A percentile compares a stretch with the other conserved stretches of the same genome.
These are phyloP conservation scores for Brienomyrus brachyistius DNA, from an alignment of 2,113 vertebrate genomes.

Conservation along the genomic window DNA sequence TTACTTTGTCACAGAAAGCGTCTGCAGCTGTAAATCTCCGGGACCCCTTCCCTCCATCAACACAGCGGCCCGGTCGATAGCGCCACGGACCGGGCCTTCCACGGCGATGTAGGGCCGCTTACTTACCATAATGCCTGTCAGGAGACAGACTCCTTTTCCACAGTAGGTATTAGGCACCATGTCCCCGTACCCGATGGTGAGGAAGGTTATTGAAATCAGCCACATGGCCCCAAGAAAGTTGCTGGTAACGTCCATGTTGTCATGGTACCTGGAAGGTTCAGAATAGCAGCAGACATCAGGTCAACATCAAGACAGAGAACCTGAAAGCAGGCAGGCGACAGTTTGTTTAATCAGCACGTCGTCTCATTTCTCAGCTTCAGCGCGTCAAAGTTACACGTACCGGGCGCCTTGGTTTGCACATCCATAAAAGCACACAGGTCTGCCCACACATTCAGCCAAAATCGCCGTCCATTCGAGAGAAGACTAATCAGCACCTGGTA, in stretches of 20 bases:
- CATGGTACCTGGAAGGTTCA: slow-evolving; percentile 81
- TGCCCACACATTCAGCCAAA: not conserved
- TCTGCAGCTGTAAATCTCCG: not conserved
- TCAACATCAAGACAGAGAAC: slow-evolving; percentile 5
- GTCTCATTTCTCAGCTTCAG: not conserved
- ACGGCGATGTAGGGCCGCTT: not conserved
- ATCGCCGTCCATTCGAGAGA: not conserved
- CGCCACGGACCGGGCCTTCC: not conserved
- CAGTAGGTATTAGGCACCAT: slow-evolving; percentile 99
- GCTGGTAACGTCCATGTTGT: slow-evolving; percentile 93
- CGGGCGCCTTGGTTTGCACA: not conserved
- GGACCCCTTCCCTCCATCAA: not conserved
- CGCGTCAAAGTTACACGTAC: not conserved
- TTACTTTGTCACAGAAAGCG: not conserved
- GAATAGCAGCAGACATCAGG: slow-evolving; percentile 31
- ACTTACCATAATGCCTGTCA: slow-evolving; percentile 98
- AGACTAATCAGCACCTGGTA: not conserved
- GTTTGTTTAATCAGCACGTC: not conserved
- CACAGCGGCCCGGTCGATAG: not conserved
- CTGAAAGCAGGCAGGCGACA: not conserved
- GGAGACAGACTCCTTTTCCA: slow-evolving; percentile 97
- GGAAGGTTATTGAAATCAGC: slow-evolving; percentile 99
- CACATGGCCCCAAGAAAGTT: slow-evolving; percentile 99
- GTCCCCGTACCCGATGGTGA: slow-evolving; percentile 97
- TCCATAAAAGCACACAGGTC: not conserved